Base-by-base conservation (phyloP, 2,888 invertebrate genomes). In the Gonocerus acuteangulatus region DNA sequence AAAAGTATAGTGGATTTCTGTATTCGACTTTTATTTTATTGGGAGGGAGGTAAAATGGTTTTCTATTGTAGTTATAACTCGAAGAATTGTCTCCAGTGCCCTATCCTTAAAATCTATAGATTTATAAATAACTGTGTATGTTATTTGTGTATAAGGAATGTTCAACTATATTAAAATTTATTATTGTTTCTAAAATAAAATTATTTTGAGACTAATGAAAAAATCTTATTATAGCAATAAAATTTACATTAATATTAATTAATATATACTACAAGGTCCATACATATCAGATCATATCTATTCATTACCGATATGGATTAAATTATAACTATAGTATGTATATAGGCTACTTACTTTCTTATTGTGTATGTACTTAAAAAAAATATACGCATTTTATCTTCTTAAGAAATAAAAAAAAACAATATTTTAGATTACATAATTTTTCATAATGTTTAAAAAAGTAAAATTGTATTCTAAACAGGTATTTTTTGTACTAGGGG, bases 261-360 rank as follows among this genome's bases (percentile, higher is more conserved):
- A 39, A 15, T 47, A 61, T 51, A 61, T 47, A 51, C 44, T 19
- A 27, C 49, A 61, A 54, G 64, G 58, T 61, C 64, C 64, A 64
- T 64, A 64, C 64, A 64, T 64, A 64, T 64, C 64, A 64, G 61
- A 51, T 48, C 64, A 64, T 64, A 64, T 64, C 64, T 57, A 52
- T 52, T 36, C 34, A n/a, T n/a, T 52, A 52, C 39, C 34, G 52
- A 52, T 52, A 52, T 57, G 58, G 48, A 60, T 7, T 27, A 62
- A 47, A 63, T 34, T 57, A 27, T 27, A 49, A 54, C 44, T 45
- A 44, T 42, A 49, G 42, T 48, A 60, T 60, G 60, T 60, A 60
- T 49, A 60, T 60, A 60, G 4, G 49, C 23, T 49, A 60, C 36
- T 49, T 60, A 44, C 48, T 60, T 60, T 60, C 60, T 49, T 60